Evolutionary conservation across 2,888 invertebrate species (phyloP), one percentile per base, ranked within the genome.

Genomic region (Coremacera marginata): DNA sequence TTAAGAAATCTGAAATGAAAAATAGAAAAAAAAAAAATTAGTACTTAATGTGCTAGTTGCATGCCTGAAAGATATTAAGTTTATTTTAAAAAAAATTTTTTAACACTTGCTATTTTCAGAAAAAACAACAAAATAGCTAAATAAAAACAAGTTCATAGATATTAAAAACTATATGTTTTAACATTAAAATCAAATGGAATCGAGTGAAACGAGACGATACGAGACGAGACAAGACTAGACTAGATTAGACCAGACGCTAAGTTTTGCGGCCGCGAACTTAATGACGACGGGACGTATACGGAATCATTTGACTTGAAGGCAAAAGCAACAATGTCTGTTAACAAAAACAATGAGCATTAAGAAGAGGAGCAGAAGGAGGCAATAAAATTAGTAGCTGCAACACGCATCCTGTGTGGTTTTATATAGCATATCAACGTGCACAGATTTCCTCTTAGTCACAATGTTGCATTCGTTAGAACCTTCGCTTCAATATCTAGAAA

Each of bases 21-120:
- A 65, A 51, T 60, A 76, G 19, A 70, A 16, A 72, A 60, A 62
- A 44, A 44, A 5, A 9, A 22, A 51, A 72, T 62, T 31, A 72
- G 62, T 44, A 75, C 71, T 75, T 77, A 79, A 77, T 78, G 75
- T 31, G 19, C 7, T 49, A 70, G 76, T 80, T 72, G 80, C 80
- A 79, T 78, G 79, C 76, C 75, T 74, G 60, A 71, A 51, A 25
- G 55, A 51, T 75, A 80, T 79, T 75, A 78, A 74, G 70, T 70
- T 62, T 65, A 71, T 65, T 44, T 57, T 65, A 71, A 31, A 63
- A 77, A 79, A 74, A 65, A 77, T 73, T 73, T 60, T 44, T 44
- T 71, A 78, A 78, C 78, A 78, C 73, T 80, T 77, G 73, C 49
- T 73, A 63, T 68, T 63, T 57, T 25, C 27, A 68, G 16, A 75